Evolutionary conservation across 1,140 invertebrate species (phyloP), one percentile per base, ranked within the genome.

Genomic region (Harpegnathos saltator): DNA sequence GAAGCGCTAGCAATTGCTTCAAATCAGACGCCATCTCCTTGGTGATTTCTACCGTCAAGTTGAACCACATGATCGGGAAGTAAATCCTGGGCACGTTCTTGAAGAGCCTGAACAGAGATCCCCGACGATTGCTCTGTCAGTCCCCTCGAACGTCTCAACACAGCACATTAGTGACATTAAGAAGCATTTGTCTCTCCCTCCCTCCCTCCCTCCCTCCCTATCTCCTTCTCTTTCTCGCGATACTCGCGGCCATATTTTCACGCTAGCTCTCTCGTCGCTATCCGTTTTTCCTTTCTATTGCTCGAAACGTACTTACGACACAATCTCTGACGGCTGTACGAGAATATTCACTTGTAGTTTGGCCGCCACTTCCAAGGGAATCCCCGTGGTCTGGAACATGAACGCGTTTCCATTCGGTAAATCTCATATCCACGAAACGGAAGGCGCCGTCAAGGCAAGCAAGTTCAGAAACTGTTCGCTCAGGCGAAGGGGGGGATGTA

Each of bases 1-100:
- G 91, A 15, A 95, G 9, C 56, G 89, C 85, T 14, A 95, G 61
- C 14, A 95, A 77, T 22, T 89, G 75, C 15, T 87, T 89, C 24
- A 95, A 80, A 17, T 89, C 86, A 17, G 81, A 82, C 5, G 94
- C 93, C 54, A 96, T 88, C 0, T 96, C 93, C 0, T 95, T 94
- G 5, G 95, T 95, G 1, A 97, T 94, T 17, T 92, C 91, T 0
- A 96, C 96, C 56, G 95, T 95, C 87, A 98, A 95, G 78, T 96
- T 95, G 86, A 98, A 97, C 97, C 97, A 98, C 29, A 98, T 95
- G 33, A 97, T 94, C 0, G 97, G 97, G 85, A 98, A 96, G 91
- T 96, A 96, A 58, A 97, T 94, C 71, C 92, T 95, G 0, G 97
- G 97, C 1, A 97, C 95, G 58, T 96, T 90, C 65, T 95, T 94